phyloP scores from a whole-genome alignment of 2,113 vertebrate genomes.

The Ammodytes dubius region DNA sequence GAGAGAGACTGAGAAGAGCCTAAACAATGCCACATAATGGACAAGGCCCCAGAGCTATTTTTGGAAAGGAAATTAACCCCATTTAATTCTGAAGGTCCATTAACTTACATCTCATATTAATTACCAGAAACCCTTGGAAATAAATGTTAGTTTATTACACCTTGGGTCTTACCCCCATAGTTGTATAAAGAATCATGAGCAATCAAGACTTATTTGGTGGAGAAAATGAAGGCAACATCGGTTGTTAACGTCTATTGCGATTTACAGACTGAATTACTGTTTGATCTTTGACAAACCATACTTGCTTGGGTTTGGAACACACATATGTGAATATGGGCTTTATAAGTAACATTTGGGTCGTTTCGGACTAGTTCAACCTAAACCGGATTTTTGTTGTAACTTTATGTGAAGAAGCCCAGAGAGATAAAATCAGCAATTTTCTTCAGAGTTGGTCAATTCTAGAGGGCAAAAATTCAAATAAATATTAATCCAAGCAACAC shows the following conservation, averaged over 20 bases:
- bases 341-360: too few relatives aligned
- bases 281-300: neutral
- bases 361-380: neutral
- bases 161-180: neutral
- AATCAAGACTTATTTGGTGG: neutral
- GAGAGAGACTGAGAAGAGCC: constrained; percentile 61
- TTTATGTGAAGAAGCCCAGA: neutral
- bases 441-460: neutral
- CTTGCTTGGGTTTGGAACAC: too few relatives aligned
- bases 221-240: neutral
- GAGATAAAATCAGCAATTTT: neutral
- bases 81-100: constrained; percentile 31
- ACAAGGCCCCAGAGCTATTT: constrained; percentile 53
- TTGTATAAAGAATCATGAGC: neutral
- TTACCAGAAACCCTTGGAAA: constrained; percentile 4
- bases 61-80: constrained; percentile 51
- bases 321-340: neutral
- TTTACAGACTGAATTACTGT: neutral
- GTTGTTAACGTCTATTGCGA: neutral
- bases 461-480: neutral
- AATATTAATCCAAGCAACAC: neutral
- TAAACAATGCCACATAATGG: constrained; percentile 70
- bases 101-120: constrained; percentile 28
- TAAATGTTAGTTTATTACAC: constrained; percentile 12
- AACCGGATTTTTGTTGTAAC: neutral